Evolutionary conservation across 1,140 invertebrate species (phyloP).

Genomic region (Lepidotrigona ventralis): DNA sequence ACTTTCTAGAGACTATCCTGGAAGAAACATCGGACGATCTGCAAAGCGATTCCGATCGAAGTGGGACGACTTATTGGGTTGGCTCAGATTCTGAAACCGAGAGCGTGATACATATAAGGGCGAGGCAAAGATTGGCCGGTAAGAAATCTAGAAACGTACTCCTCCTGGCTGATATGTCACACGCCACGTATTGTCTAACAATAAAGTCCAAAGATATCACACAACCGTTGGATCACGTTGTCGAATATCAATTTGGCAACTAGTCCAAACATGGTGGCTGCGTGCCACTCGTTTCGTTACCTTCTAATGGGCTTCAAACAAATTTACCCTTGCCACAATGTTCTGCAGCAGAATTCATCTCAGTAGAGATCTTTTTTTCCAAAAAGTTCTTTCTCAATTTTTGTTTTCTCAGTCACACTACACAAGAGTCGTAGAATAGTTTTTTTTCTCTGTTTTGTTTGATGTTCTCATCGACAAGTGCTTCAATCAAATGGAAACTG

Average conservation of each 20-base stretch:
- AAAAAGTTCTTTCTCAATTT: neutral
- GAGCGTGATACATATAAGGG: slow-evolving; percentile 77
- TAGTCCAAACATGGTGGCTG: slow-evolving; percentile 1
- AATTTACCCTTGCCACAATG: neutral
- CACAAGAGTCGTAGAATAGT: neutral
- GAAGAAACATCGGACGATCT: slow-evolving; percentile 90
- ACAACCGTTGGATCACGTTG: neutral
- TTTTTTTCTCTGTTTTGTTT: no score
- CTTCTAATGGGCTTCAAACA: neutral
- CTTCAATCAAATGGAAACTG: no score
- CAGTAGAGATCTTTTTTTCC: no score
- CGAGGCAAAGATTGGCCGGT: slow-evolving; percentile 72
- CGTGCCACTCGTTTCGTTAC: slow-evolving; percentile 13
- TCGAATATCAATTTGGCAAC: slow-evolving; percentile 35
- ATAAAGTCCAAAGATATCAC: slow-evolving; percentile 27
- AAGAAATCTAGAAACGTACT: slow-evolving; percentile 21
- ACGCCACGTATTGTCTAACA: neutral
- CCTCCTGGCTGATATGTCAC: neutral
- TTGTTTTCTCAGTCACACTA: no score
- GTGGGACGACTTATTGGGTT: slow-evolving; percentile 81
- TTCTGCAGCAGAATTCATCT: neutral
- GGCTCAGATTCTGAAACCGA: slow-evolving; percentile 85
- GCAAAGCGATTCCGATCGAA: slow-evolving; percentile 84
- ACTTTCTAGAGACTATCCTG: slow-evolving; percentile 87
- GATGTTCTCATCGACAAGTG: no score